These are phyloP conservation scores for Enteromius viviparus DNA, from an alignment of 2,797 vertebrate genomes.

Conservation along the genomic window DNA sequence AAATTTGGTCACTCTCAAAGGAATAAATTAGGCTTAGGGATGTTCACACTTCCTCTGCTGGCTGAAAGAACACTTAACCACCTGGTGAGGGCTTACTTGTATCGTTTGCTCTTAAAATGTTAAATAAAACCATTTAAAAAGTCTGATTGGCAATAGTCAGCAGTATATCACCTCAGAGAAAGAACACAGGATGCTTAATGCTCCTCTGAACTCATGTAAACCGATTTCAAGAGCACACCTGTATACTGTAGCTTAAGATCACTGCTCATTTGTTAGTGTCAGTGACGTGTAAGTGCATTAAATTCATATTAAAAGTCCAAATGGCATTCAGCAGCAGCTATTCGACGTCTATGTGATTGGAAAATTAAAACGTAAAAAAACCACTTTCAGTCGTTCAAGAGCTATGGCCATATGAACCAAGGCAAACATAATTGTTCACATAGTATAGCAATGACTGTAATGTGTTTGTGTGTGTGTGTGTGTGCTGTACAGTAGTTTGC, in stretches of 20 bases:
- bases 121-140: slow-evolving; percentile 46
- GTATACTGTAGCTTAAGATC: slow-evolving; percentile 41
- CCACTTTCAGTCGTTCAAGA: slow-evolving; percentile 73
- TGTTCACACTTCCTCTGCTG: slow-evolving; percentile 24
- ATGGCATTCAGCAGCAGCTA: slow-evolving; percentile 65
- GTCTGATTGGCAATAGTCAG: slow-evolving; percentile 43
- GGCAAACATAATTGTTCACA: slow-evolving; percentile 79
- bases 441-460: slow-evolving; percentile 64
- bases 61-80: slow-evolving; percentile 42
- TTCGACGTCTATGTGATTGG: slow-evolving; percentile 71
- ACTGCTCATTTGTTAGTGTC: slow-evolving; percentile 33
- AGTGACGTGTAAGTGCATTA: slow-evolving; percentile 49
- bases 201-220: slow-evolving; percentile 40
- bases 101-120: slow-evolving; percentile 30
- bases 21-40: slow-evolving; percentile 33
- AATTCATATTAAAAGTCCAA: slow-evolving; percentile 52
- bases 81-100: neutral
- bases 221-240: slow-evolving; percentile 33
- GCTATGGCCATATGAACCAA: slow-evolving; percentile 76
- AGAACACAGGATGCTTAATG: slow-evolving; percentile 21
- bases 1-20: slow-evolving; percentile 57
- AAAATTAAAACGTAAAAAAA: slow-evolving; percentile 79
- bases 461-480: slow-evolving; percentile 60
- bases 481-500: slow-evolving; percentile 70
- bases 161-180: slow-evolving; percentile 43